These are phyloP conservation scores for Onychostoma macrolepis DNA, from an alignment of 2,113 vertebrate genomes.

Conservation along the genomic window DNA sequence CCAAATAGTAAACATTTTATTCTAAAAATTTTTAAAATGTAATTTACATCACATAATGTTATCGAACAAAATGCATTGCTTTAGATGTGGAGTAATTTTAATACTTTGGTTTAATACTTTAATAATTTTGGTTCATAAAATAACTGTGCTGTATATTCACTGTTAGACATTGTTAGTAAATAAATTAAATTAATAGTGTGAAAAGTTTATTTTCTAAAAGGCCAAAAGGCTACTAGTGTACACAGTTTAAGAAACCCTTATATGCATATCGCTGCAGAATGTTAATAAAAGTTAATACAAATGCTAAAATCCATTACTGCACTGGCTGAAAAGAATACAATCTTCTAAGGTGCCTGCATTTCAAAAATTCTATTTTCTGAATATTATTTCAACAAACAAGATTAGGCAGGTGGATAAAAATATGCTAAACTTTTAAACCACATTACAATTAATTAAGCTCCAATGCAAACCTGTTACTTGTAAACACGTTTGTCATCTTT, in stretches of 20 bases:
- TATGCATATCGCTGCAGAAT: not conserved
- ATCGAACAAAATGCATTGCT: not conserved
- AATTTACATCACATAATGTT: not conserved
- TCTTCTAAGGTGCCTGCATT: not conserved
- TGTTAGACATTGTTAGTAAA: not conserved
- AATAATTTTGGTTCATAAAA: not conserved
- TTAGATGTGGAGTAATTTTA: not conserved
- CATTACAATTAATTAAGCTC: not conserved
- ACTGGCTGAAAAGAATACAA: not conserved
- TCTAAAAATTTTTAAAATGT: not conserved
- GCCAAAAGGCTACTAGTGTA: not conserved
- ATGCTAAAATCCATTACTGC: not conserved
- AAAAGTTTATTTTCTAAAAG: not conserved
- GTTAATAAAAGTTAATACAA: not conserved
- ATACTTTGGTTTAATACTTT: too few relatives aligned
- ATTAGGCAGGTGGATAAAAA: not conserved
- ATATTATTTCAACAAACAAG: constrained; percentile 1
- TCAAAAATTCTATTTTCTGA: not conserved
- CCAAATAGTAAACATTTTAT: not conserved
- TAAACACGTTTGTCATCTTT: not conserved
- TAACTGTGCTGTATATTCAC: not conserved
- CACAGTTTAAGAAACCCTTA: not conserved
- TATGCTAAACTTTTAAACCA: not conserved
- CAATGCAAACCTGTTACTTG: not conserved
- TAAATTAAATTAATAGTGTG: not conserved